Base-by-base conservation (phyloP, 64 coral and sea anemone species). In the Porites lutea region DNA sequence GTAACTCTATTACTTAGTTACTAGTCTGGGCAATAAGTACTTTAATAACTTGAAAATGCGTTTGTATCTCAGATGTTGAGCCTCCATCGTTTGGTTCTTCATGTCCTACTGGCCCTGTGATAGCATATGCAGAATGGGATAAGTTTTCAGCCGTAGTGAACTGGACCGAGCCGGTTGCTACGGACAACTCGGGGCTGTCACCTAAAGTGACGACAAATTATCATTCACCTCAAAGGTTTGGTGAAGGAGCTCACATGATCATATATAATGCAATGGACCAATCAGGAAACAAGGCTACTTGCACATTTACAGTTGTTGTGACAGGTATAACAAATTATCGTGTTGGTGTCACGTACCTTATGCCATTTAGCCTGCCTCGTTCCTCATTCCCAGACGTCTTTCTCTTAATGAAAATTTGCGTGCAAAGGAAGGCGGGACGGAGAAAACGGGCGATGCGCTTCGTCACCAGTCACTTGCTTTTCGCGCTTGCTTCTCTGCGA, bases 151-250 rank as follows among this genome's bases (percentile, higher is more conserved):
- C 79, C 0, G 8, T 62, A 8, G 77, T 90, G 8, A 90, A 80
- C 59, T 90, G 88, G 88, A 79, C 48, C 6, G 76, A 81, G 20
- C 88, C 88, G 16, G 45, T 53, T 15, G 88, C 77, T 18, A 78
- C 50, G 44, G 88, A 90, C 75, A 90, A 90, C 50, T 90, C 88
- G 8, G 88, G 88, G 8, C 8, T 37, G 16, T 44, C 53, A 5
- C 59, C 77, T 1, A 5, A 45, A 9, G 19, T 68, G 9, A n/a
- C 63, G 21, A 70, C 88, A 70, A 14, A 53, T 16, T 15, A 71
- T 8, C 46, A 70, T 4, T 49, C 88, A 47, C 88, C 77, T 43
- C 7, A 55, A 18, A 81, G 16, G 6, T 81, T 90, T 52, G 70
- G 2, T 53, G 12, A 80, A n/a, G 88, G 88, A 57, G 19, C 4